Conservation (phyloP, 2,797 vertebrate genomes). For the Argentina silus region DNA sequence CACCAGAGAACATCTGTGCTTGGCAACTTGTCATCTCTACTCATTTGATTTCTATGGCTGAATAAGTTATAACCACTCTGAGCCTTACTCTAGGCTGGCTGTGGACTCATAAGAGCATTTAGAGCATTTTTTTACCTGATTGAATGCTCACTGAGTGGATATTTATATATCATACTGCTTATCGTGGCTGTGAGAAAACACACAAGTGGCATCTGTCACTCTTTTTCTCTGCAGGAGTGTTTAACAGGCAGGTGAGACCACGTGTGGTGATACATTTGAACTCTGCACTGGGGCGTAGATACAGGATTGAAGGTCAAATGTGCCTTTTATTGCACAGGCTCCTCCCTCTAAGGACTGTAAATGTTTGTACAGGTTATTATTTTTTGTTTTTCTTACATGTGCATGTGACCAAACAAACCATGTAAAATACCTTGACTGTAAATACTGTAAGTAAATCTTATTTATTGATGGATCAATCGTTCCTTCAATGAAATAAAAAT, state of each 20-base stretch:
- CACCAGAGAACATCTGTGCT: slow-evolving; percentile 37
- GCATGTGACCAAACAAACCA: slow-evolving; percentile 69
- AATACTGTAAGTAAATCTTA: slow-evolving; percentile 78
- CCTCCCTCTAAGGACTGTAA: slow-evolving; percentile 72
- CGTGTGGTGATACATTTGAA: slow-evolving; percentile 41
- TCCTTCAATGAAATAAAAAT: slow-evolving; percentile 68
- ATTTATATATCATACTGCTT: neutral
- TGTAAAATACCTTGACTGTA: slow-evolving; percentile 76
- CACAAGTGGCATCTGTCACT: neutral
- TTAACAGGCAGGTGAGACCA: slow-evolving; percentile 27
- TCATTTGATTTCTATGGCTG: slow-evolving; percentile 42
- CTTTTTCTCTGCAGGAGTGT: slow-evolving; percentile 27
- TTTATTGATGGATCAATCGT: slow-evolving; percentile 72
- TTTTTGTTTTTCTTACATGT: slow-evolving; percentile 56
- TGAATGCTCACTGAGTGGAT: neutral
- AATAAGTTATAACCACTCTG: slow-evolving; percentile 23
- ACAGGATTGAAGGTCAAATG: slow-evolving; percentile 77
- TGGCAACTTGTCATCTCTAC: slow-evolving; percentile 28
- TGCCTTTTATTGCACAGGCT: slow-evolving; percentile 78
- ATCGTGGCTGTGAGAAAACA: no score
- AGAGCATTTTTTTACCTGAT: neutral
- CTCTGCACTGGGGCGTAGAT: slow-evolving; percentile 51
- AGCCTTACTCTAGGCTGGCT: neutral
- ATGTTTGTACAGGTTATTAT: slow-evolving; percentile 68
- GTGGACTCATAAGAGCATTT: neutral